These are phyloP conservation scores for Alosa sapidissima DNA, from an alignment of 2,797 vertebrate genomes.

Conservation along the genomic window DNA sequence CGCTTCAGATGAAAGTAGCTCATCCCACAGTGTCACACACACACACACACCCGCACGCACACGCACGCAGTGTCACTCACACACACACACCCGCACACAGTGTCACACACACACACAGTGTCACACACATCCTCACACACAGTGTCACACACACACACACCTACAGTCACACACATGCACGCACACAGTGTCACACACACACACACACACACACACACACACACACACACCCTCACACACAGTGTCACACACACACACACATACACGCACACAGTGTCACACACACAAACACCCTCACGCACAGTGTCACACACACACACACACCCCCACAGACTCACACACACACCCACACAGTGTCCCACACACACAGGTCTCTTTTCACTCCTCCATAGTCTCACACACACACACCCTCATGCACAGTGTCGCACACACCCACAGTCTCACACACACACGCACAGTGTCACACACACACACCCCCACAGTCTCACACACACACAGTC, in stretches of 20 bases:
- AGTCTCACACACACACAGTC: too few relatives aligned
- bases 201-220: too few relatives aligned
- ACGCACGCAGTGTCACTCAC: background rate
- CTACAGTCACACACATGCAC: too few relatives aligned
- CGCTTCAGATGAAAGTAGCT: background rate
- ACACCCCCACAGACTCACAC: background rate
- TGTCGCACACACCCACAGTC: background rate
- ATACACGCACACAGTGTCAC: too few relatives aligned
- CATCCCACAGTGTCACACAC: background rate
- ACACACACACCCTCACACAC: too few relatives aligned
- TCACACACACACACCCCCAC: too few relatives aligned
- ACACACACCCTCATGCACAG: background rate
- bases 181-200: too few relatives aligned
- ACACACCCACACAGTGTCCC: background rate
- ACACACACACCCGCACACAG: background rate
- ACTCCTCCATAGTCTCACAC: too few relatives aligned
- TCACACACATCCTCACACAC: background rate
- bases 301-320: too few relatives aligned
- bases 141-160: too few relatives aligned
- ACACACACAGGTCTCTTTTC: background rate
- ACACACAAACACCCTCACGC: too few relatives aligned
- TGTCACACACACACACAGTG: background rate
- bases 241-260: too few relatives aligned
- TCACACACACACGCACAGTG: background rate
- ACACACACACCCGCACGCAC: background rate